Evolutionary conservation across 2,113 vertebrate species (phyloP).

Genomic region (Oxyruncus cristatus): DNA sequence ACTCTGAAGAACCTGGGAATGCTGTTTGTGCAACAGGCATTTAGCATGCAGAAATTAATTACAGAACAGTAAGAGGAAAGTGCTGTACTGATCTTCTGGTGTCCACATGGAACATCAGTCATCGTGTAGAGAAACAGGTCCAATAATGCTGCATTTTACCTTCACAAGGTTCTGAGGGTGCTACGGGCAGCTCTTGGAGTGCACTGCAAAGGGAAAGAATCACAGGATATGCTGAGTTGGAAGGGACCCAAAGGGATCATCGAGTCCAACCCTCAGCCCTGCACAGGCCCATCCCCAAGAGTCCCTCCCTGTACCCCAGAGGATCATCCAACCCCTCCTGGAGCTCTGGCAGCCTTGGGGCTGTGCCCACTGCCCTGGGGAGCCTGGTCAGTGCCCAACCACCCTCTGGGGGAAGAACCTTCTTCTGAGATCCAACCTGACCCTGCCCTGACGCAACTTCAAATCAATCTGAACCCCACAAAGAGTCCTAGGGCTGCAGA

Average conservation of each 20-base stretch:
- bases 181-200: not conserved
- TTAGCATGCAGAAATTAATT: not conserved
- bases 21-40: not conserved
- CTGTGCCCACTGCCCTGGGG: not conserved
- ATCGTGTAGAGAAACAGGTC: not conserved
- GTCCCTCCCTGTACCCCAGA: not conserved
- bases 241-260: not conserved
- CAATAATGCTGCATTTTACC: accelerated
- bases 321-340: not conserved
- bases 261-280: not conserved
- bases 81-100: too few species aligned
- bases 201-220: not conserved
- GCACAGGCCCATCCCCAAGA: not conserved
- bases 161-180: not conserved
- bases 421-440: not conserved
- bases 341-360: not conserved
- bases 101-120: accelerated
- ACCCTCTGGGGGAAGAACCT: not conserved
- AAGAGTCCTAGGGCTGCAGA: not conserved
- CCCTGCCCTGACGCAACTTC: not conserved
- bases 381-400: not conserved
- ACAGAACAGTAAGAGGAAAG: not conserved
- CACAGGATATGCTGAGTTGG: not conserved
- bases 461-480: not conserved
- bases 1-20: accelerated